Evolutionary conservation across 2,888 invertebrate genomes (phyloP).

Genomic region (Sesia apiformis): DNA sequence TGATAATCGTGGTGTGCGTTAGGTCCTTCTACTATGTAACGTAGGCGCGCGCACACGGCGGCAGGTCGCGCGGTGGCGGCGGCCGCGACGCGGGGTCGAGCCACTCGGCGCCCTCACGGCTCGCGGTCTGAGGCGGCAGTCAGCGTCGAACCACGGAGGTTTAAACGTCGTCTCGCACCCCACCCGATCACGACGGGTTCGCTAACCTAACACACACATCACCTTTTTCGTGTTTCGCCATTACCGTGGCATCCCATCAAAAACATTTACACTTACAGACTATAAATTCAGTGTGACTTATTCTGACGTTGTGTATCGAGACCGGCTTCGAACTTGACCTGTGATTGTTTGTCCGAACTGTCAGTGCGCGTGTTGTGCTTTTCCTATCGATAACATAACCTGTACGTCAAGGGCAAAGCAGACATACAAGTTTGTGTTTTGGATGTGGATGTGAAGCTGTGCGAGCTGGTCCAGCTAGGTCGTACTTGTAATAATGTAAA

Average conservation of each 20-base stretch:
- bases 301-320: constrained; percentile 28
- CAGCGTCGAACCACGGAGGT: constrained; percentile 44
- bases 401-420: constrained; percentile 67
- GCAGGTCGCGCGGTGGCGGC: constrained; percentile 22
- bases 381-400: constrained; percentile 69
- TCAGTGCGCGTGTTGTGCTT: constrained; percentile 72
- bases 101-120: constrained; percentile 54
- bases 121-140: constrained; percentile 39
- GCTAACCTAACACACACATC: constrained; percentile 40
- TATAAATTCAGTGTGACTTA: constrained; percentile 9
- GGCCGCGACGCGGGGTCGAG: constrained; percentile 29
- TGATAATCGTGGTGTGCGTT: neutral
- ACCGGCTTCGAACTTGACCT: constrained; percentile 59
- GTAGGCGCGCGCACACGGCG: constrained; percentile 59
- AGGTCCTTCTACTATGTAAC: neutral
- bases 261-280: constrained; percentile 27
- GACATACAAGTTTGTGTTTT: constrained; percentile 44
- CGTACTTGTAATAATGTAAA: constrained; percentile 36
- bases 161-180: constrained; percentile 31
- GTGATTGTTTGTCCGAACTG: constrained; percentile 67
- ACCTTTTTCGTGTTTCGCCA: constrained; percentile 31
- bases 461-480: constrained; percentile 39
- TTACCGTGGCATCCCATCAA: constrained; percentile 16
- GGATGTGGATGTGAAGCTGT: constrained; percentile 46
- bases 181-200: constrained; percentile 35